Conservation (phyloP, 2,888 invertebrate species). For the Byasa hedistus region DNA sequence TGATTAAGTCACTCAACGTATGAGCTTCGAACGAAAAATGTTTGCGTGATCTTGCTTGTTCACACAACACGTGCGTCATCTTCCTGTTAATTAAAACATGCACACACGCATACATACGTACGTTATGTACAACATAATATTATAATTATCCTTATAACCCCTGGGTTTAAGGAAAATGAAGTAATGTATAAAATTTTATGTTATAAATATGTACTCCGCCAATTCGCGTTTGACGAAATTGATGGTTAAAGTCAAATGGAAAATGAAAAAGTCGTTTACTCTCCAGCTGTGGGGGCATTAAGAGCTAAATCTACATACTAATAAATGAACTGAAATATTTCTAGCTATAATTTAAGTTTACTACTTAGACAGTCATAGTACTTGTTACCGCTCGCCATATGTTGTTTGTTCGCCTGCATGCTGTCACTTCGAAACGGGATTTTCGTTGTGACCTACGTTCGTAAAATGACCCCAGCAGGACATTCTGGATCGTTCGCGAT, state of each 20-base stretch:
- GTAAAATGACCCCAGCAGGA: neutral
- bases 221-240: too few species aligned
- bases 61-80: slow-evolving; percentile 26
- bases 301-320: too few species aligned
- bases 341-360: neutral
- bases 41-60: slow-evolving; percentile 19
- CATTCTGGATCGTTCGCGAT: neutral
- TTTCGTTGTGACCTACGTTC: neutral
- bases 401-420: neutral
- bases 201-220: neutral
- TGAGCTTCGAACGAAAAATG: slow-evolving; percentile 26
- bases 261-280: too few species aligned
- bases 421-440: slow-evolving; percentile 1
- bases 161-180: neutral
- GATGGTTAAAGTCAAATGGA: too few species aligned
- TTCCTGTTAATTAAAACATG: slow-evolving; percentile 28
- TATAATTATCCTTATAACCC: neutral
- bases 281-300: too few species aligned
- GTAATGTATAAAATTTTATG: neutral
- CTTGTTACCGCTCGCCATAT: neutral
- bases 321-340: neutral
- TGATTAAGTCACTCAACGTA: slow-evolving; percentile 20
- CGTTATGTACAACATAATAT: neutral
- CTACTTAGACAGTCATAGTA: neutral
- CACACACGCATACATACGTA: slow-evolving; percentile 12